Conservation (phyloP, 1,140 invertebrate genomes). For the Drosophila bocqueti region DNA sequence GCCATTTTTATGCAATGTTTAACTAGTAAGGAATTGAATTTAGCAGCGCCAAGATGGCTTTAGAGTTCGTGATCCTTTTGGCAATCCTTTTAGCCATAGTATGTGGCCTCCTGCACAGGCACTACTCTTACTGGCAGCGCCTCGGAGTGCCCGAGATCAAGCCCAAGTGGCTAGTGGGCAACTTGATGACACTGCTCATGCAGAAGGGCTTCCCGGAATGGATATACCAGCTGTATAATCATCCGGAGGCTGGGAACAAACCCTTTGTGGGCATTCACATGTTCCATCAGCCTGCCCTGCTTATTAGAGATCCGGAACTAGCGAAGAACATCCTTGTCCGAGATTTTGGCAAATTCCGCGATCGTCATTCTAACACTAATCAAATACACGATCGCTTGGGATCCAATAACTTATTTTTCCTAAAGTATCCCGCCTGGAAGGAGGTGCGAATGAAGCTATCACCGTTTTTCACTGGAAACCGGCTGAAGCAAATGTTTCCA, state of each 20-base stretch:
- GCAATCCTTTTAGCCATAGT: conserved; percentile 13
- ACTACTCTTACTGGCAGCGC: conserved; percentile 81
- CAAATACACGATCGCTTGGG: conserved; percentile 80
- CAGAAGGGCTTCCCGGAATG: conserved; percentile 60
- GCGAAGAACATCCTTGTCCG: conserved; percentile 86
- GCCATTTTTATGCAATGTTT: too few species aligned
- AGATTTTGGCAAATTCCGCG: conserved; percentile 83
- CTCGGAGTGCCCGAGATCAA: conserved; percentile 81
- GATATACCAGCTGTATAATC: conserved; percentile 63
- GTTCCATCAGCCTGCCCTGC: conserved; percentile 84
- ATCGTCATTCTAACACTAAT: conserved; percentile 86
- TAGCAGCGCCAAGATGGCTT: conserved; percentile 30
- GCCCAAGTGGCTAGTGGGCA: conserved; percentile 79
- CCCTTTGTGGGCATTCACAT: conserved; percentile 85
- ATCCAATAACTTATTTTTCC: conserved; percentile 72
- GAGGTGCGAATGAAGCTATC: conserved; percentile 86
- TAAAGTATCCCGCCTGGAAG: conserved; percentile 86
- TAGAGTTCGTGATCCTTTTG: conserved; percentile 34
- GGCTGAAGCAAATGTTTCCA: conserved; percentile 87
- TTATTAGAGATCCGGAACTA: conserved; percentile 86
- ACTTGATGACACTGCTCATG: conserved; percentile 67
- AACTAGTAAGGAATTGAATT: conserved; percentile 9
- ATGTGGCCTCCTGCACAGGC: conserved; percentile 25
- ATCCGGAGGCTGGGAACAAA: conserved; percentile 58
- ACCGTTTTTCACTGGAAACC: conserved; percentile 87